Conservation (phyloP, 2,113 vertebrate species). For the Elephantulus edwardii region DNA sequence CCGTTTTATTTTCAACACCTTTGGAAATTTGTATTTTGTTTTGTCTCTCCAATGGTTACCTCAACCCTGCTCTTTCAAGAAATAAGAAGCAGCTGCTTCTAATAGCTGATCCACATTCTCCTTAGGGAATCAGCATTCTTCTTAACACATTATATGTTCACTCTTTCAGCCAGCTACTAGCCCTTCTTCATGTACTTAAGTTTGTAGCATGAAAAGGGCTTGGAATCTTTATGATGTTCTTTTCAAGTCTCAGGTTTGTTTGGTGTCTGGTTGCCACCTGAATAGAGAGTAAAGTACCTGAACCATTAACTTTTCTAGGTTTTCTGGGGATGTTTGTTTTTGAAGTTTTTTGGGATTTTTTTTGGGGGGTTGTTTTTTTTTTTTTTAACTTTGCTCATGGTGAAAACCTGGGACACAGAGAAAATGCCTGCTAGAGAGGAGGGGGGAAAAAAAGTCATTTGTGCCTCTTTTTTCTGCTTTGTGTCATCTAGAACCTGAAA, state of each 20-base stretch:
- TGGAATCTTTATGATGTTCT: slow-evolving; percentile 17
- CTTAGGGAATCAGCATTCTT: slow-evolving; percentile 57
- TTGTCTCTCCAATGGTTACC: slow-evolving; percentile 50
- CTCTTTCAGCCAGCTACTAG: not conserved
- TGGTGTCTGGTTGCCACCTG: slow-evolving; percentile 44
- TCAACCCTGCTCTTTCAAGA: slow-evolving; percentile 64
- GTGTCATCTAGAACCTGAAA: slow-evolving; percentile 11
- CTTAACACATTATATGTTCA: not conserved
- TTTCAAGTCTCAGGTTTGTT: slow-evolving; percentile 36
- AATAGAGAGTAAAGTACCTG: slow-evolving; percentile 55
- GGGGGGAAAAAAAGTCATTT: not conserved
- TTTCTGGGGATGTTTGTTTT: no score
- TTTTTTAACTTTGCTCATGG: slow-evolving; percentile 36
- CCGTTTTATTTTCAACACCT: not conserved
- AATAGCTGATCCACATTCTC: slow-evolving; percentile 62
- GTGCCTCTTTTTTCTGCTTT: not conserved
- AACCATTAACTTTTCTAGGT: slow-evolving; percentile 55
- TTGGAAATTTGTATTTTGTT: not conserved
- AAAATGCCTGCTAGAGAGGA: not conserved
- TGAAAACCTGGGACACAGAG: not conserved
- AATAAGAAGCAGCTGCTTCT: slow-evolving; percentile 65
- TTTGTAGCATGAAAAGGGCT: not conserved
- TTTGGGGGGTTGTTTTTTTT: no score
- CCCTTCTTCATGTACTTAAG: slow-evolving; percentile 56
- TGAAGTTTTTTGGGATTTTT: no score